These are phyloP conservation scores for Ameiurus melas DNA, from an alignment of 2,113 vertebrate species.

Conservation along the genomic window DNA sequence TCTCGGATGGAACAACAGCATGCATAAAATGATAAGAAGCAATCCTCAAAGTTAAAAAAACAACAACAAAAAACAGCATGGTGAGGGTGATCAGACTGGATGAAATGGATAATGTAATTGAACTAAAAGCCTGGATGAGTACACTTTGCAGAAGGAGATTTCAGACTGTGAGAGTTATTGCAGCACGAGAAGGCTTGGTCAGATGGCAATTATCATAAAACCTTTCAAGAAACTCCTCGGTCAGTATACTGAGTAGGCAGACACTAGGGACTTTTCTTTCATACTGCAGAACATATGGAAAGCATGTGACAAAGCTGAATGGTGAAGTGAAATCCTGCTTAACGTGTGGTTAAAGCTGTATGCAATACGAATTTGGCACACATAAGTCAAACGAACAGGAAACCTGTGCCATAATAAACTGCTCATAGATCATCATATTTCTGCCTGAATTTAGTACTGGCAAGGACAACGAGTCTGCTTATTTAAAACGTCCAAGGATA, in stretches of 20 bases:
- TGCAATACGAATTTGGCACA: not conserved
- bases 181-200: conserved; percentile 30
- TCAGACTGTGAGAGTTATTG: conserved; percentile 41
- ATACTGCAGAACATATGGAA: conserved; percentile 9
- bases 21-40: conserved; percentile 15
- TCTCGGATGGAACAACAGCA: not conserved
- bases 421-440: not conserved
- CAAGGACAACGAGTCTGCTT: not conserved
- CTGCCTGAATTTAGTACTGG: not conserved
- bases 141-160: conserved; percentile 8
- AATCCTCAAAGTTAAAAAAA: conserved; percentile 37
- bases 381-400: not conserved
- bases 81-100: conserved; percentile 27
- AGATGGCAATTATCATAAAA: conserved; percentile 60
- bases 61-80: not conserved
- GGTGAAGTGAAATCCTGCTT: conserved; percentile 2
- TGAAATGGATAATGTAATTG: conserved; percentile 53
- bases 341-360: conserved; percentile 6
- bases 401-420: not conserved
- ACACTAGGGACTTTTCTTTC: not conserved
- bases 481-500: not conserved
- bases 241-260: conserved; percentile 30
- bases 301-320: not conserved
- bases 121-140: conserved; percentile 49
- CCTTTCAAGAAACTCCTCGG: conserved; percentile 48